These are phyloP conservation scores for Eulithis testata DNA, from an alignment of 2,888 invertebrate species.

Conservation along the genomic window DNA sequence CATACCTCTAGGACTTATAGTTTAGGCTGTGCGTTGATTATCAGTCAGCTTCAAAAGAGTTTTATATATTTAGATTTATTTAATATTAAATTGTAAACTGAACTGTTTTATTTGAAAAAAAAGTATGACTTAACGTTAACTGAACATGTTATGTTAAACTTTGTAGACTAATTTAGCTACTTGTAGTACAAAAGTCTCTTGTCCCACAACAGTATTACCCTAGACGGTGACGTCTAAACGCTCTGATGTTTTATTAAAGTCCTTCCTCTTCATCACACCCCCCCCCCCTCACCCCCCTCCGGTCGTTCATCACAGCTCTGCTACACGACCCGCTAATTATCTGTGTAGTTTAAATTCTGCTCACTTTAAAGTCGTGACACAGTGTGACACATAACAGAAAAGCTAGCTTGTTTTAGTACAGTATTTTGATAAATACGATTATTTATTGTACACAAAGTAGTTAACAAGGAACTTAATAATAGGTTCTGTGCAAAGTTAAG, in stretches of 20 bases:
- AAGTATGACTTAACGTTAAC: too few relatives aligned
- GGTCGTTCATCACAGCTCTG: constrained; percentile 46
- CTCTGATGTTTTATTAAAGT: constrained; percentile 37
- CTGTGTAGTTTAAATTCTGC: constrained; percentile 48
- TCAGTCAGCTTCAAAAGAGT: too few relatives aligned
- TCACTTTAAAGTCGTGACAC: constrained; percentile 39
- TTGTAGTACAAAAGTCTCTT: neutral
- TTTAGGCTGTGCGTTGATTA: too few relatives aligned
- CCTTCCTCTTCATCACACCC: constrained; percentile 7
- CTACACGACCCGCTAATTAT: constrained; percentile 48
- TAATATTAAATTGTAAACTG: too few relatives aligned
- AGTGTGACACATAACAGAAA: constrained; percentile 17
- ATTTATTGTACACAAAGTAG: too few relatives aligned
- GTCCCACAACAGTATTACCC: constrained; percentile 7
- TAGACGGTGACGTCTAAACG: constrained; percentile 14
- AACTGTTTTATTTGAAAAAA: too few relatives aligned
- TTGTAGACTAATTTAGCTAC: neutral
- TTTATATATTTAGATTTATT: too few relatives aligned
- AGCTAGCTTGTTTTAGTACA: neutral
- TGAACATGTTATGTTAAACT: too few relatives aligned
- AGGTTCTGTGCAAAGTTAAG: too few relatives aligned
- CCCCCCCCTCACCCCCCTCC: constrained; percentile 18
- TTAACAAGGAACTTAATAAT: too few relatives aligned
- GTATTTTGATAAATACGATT: too few relatives aligned
- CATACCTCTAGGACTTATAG: too few relatives aligned